phyloP scores from a whole-genome alignment of 2,797 vertebrate genomes.

The Eurystomus glaucurus region DNA sequence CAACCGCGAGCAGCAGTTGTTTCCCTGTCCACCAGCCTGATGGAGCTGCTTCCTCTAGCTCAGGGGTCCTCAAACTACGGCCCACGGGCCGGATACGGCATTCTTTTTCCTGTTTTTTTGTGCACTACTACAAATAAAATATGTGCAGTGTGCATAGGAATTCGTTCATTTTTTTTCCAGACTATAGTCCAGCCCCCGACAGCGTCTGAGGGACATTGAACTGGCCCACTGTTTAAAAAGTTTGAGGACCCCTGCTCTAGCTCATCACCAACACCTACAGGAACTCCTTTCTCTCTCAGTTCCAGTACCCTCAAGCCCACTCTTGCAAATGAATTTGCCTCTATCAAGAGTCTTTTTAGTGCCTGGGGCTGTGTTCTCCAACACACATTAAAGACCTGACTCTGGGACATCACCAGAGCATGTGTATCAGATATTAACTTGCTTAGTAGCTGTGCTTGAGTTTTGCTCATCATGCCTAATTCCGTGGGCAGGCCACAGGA shows the following conservation, averaged over 20 bases:
- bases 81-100: too few relatives aligned
- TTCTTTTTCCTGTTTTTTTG: too few relatives aligned
- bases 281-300: background rate
- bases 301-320: background rate
- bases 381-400: rapidly evolving
- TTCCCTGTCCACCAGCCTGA: background rate
- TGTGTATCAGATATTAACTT: background rate
- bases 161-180: too few relatives aligned
- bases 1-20: background rate
- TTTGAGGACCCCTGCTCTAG: background rate
- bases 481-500: background rate
- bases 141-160: too few relatives aligned
- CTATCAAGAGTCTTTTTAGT: background rate
- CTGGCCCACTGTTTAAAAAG: too few relatives aligned
- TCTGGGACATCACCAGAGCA: background rate
- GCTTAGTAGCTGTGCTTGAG: background rate
- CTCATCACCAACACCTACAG: background rate
- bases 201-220: too few relatives aligned
- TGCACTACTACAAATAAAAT: too few relatives aligned
- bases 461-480: background rate
- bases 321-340: background rate
- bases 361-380: background rate
- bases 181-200: too few relatives aligned
- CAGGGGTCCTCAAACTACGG: too few relatives aligned
- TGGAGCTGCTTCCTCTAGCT: background rate